These are phyloP conservation scores for Chrysaora quinquecirrha DNA, from an alignment of 30 jellyfish, hydroid and myxozoan species.

Conservation along the genomic window DNA sequence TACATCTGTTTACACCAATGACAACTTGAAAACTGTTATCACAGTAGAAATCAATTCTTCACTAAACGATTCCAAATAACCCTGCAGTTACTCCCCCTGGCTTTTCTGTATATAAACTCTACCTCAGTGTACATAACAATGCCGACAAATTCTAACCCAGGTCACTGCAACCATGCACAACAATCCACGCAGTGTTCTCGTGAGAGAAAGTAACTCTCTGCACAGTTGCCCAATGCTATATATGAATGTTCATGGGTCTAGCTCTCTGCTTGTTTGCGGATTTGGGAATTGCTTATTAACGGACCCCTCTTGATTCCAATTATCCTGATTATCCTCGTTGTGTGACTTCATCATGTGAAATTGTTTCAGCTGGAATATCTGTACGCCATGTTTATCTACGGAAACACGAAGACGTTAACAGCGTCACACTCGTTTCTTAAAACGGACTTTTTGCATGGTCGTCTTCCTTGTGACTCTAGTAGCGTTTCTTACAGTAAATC, in stretches of 20 bases:
- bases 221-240: background rate
- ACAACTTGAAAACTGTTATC: no score
- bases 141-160: background rate
- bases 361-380: background rate
- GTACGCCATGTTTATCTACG: background rate
- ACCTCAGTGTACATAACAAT: no score
- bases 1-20: no score
- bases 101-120: no score
- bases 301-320: slow-evolving; percentile 67
- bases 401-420: background rate
- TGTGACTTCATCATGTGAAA: slow-evolving; percentile 54
- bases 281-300: slow-evolving; percentile 49
- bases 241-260: slow-evolving; percentile 2
- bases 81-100: no score
- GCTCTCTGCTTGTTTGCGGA: slow-evolving; percentile 64
- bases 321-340: slow-evolving; percentile 35
- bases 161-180: background rate
- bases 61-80: no score
- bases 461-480: no score
- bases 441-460: no score
- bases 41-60: no score
- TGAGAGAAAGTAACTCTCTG: background rate
- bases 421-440: no score
- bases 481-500: no score
- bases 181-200: background rate